phyloP scores from a whole-genome alignment of 2,888 invertebrate species.

The Epistrophella euchroma region DNA sequence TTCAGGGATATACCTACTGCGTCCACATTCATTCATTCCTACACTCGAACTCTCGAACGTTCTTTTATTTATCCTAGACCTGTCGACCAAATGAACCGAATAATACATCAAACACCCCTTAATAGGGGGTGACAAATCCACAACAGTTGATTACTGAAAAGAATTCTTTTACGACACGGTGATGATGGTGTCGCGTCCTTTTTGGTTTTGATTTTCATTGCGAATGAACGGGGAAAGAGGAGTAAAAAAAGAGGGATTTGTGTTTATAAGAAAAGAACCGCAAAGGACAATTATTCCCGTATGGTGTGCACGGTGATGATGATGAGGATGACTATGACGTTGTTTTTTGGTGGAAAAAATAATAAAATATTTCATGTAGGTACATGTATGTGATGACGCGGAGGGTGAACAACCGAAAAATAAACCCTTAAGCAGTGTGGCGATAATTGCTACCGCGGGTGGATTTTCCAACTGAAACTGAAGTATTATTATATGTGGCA shows the following conservation, averaged over 20 bases:
- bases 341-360: slow-evolving; percentile 44
- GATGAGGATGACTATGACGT: slow-evolving; percentile 58
- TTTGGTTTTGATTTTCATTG: slow-evolving; percentile 71
- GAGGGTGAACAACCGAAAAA: slow-evolving; percentile 70
- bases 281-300: slow-evolving; percentile 65
- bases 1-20: background rate
- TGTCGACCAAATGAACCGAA: slow-evolving; percentile 85
- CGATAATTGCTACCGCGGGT: slow-evolving; percentile 76
- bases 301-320: slow-evolving; percentile 53
- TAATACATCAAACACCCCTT: slow-evolving; percentile 84
- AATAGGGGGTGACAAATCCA: slow-evolving; percentile 83
- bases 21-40: slow-evolving; percentile 35
- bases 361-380: slow-evolving; percentile 24
- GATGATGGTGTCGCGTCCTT: slow-evolving; percentile 57
- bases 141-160: slow-evolving; percentile 83
- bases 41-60: slow-evolving; percentile 60
- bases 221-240: slow-evolving; percentile 21
- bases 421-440: slow-evolving; percentile 71
- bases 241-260: background rate
- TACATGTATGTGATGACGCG: background rate
- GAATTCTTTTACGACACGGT: slow-evolving; percentile 43
- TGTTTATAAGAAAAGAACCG: slow-evolving; percentile 54
- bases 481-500: slow-evolving; percentile 42
- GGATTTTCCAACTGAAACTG: slow-evolving; percentile 31
- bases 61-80: slow-evolving; percentile 83